Base-by-base conservation (phyloP, 2,888 invertebrate species). In the Escarpia spicata region DNA sequence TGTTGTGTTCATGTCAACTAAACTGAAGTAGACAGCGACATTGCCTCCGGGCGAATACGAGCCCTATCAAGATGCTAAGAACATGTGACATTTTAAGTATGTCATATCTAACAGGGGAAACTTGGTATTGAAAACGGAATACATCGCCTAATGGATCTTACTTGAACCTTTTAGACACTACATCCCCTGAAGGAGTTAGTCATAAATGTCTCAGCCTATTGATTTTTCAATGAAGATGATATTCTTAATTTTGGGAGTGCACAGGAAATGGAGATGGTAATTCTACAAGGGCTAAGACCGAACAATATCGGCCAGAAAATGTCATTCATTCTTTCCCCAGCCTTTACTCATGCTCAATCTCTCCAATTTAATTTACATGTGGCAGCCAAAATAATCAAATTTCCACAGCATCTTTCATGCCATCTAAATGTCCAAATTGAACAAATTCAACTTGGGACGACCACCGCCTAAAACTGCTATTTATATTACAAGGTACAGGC, bases 371-470 rank as follows among this genome's bases (percentile, higher is more conserved):
- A 75, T 75, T n/a, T 26, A 26, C 75, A n/a, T 75, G 75, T 75
- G 75, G 75, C 75, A 75, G 19, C 4, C 26, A 19, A 75, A 75
- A 75, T 75, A 75, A 75, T 75, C 75, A 19, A 75, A 75, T 75
- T 26, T 75, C 75, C 75, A 75, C 19, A 26, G 26, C 19, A 75
- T 75, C 75, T 75, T 75, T 75, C n/a, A 75, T 75, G 75, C 75
- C 75, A 26, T 75, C 75, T 75, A 75, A 75, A 75, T 52, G 52
- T 52, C 52, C 52, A 9, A 52, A 52, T 26, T 75, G 75, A 75
- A 75, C 75, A 75, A 75, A 75, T 75, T 75, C 75, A 75, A 75
- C 75, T 75, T 75, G 75, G 75, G 75, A 75, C 75, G n/a, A n/a
- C 26, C 4, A 26, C 75, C n/a, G 26, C 1, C 4, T 26, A 75